Conservation (phyloP, 2,888 invertebrate species). For the Endomychus coccineus region DNA sequence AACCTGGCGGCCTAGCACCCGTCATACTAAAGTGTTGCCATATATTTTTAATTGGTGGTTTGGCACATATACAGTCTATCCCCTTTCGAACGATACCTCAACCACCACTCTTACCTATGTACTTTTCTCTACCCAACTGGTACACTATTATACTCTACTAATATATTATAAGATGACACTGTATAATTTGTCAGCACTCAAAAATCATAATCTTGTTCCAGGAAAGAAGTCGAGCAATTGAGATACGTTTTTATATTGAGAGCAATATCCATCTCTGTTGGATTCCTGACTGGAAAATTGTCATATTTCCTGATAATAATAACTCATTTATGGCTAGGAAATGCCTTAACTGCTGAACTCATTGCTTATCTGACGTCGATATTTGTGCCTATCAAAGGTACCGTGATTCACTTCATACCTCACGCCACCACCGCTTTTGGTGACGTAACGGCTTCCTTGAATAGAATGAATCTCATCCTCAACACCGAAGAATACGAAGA, state of each 20-base stretch:
- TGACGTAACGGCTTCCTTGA: conserved; percentile 66
- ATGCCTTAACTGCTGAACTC: conserved; percentile 12
- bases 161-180: no score
- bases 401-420: conserved; percentile 57
- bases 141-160: no score
- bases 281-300: conserved; percentile 32
- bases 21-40: no score
- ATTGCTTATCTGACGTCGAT: conserved; percentile 80
- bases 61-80: no score
- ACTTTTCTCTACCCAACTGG: no score
- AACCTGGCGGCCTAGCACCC: no score
- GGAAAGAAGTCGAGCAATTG: conserved; percentile 58
- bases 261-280: conserved; percentile 30
- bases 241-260: conserved; percentile 33
- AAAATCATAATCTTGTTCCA: no score
- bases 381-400: conserved; percentile 76
- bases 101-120: no score
- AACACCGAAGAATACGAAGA: conserved; percentile 39
- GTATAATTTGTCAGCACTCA: no score
- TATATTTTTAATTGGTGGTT: no score
- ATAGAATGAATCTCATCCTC: conserved; percentile 55
- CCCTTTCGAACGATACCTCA: no score
- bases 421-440: conserved; percentile 71
- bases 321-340: conserved; percentile 41
- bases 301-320: conserved; percentile 38